phyloP scores from a whole-genome alignment of 2,888 invertebrate species.

The Deilephila porcellus region DNA sequence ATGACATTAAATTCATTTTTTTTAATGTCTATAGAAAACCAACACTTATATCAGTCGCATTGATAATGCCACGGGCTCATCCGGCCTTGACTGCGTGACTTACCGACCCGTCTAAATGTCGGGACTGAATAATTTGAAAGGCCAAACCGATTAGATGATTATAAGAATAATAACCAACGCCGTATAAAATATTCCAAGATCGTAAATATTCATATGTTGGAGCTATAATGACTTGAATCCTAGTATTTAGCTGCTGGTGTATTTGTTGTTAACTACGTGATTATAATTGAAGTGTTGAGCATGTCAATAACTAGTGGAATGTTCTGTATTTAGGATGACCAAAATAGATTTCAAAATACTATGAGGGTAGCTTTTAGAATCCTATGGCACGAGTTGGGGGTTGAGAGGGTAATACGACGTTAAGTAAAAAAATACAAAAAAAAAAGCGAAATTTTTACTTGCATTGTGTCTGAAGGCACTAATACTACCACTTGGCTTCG shows the following conservation, averaged over 20 bases:
- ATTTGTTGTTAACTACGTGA: too few species aligned
- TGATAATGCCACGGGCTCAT: conserved; percentile 31
- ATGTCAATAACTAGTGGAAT: too few species aligned
- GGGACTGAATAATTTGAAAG: conserved; percentile 66
- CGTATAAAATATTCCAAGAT: conserved; percentile 31
- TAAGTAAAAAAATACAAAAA: too few species aligned
- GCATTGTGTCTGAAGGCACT: too few species aligned
- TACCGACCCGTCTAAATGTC: conserved; percentile 69
- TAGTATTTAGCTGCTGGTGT: not conserved
- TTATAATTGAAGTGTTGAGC: too few species aligned
- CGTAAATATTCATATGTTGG: not conserved
- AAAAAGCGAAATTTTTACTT: too few species aligned
- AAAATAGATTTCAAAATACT: too few species aligned
- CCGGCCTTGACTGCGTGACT: conserved; percentile 78
- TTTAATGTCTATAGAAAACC: not conserved
- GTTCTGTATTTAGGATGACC: too few species aligned
- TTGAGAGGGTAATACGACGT: too few species aligned
- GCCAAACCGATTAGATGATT: conserved; percentile 62
- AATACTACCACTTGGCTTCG: too few species aligned
- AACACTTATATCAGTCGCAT: not conserved
- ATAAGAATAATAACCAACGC: conserved; percentile 54
- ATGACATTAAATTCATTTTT: not conserved
- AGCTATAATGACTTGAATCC: not conserved
- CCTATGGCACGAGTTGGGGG: too few species aligned
- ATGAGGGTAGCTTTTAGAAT: too few species aligned